phyloP scores from a whole-genome alignment of 2,113 vertebrate genomes.

The Donacobius atricapilla region DNA sequence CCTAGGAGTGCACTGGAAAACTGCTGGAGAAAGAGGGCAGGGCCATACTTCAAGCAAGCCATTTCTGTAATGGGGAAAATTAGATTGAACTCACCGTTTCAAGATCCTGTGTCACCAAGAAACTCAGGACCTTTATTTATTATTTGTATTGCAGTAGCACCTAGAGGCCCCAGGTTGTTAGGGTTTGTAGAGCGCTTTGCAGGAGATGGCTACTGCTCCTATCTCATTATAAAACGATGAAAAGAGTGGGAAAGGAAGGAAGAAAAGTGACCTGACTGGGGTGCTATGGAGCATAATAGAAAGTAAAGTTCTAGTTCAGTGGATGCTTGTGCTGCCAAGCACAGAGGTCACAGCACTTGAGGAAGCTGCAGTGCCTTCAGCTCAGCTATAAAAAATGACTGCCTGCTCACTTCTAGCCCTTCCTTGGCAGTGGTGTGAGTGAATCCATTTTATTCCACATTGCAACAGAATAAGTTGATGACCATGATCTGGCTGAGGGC shows the following conservation, averaged over 20 bases:
- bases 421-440: background rate
- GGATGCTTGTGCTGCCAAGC: background rate
- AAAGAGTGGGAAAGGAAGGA: background rate
- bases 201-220: background rate
- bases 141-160: conserved; percentile 37
- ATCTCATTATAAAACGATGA: background rate
- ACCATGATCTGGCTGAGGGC: background rate
- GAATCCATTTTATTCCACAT: background rate
- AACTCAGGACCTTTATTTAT: background rate
- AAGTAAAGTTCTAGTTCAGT: background rate
- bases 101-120: background rate
- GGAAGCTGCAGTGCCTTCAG: background rate
- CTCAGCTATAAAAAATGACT: background rate
- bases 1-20: fast-evolving
- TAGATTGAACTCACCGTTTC: background rate
- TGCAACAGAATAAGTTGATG: background rate
- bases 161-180: conserved; percentile 18
- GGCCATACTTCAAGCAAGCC: background rate
- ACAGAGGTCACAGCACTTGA: background rate
- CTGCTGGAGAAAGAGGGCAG: background rate
- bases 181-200: background rate
- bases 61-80: fast-evolving
- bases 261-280: background rate
- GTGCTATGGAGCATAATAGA: background rate
- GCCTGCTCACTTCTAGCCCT: background rate